These are phyloP conservation scores for Deroptyus accipitrinus DNA, from an alignment of 2,113 vertebrate genomes.

Conservation along the genomic window DNA sequence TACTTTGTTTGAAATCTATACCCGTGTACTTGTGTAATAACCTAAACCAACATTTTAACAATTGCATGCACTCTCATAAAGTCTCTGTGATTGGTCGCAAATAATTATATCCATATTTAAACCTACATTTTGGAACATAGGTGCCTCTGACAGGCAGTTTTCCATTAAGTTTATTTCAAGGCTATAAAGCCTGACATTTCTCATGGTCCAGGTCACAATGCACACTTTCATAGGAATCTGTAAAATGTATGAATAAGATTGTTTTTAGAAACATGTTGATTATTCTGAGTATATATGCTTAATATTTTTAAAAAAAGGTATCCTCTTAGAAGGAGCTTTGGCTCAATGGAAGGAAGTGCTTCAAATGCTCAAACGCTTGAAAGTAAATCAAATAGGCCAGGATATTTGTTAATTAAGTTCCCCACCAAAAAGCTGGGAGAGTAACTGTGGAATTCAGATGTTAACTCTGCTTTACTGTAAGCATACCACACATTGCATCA, in stretches of 20 bases:
- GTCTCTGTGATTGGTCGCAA: background rate
- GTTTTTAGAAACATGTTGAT: background rate
- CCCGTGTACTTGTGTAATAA: background rate
- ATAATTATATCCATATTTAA: constrained; percentile 27
- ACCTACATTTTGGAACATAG: background rate
- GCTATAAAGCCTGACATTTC: background rate
- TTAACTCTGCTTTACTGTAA: background rate
- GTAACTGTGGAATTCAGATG: background rate
- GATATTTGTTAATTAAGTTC: background rate
- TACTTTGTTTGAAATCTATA: background rate
- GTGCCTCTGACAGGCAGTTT: background rate
- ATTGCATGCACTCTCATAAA: background rate
- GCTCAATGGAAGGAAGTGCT: background rate
- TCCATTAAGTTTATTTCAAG: background rate
- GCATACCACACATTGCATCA: background rate
- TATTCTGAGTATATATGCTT: background rate
- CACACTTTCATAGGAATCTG: background rate
- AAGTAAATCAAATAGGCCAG: background rate
- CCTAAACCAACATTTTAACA: background rate
- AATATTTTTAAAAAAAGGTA: background rate
- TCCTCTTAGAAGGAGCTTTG: background rate
- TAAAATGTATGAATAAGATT: background rate
- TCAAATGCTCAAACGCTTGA: background rate
- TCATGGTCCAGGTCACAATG: background rate
- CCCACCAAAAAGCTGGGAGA: background rate